Evolutionary conservation across 1,140 invertebrate genomes (phyloP).

Genomic region (Ruditapes philippinarum): DNA sequence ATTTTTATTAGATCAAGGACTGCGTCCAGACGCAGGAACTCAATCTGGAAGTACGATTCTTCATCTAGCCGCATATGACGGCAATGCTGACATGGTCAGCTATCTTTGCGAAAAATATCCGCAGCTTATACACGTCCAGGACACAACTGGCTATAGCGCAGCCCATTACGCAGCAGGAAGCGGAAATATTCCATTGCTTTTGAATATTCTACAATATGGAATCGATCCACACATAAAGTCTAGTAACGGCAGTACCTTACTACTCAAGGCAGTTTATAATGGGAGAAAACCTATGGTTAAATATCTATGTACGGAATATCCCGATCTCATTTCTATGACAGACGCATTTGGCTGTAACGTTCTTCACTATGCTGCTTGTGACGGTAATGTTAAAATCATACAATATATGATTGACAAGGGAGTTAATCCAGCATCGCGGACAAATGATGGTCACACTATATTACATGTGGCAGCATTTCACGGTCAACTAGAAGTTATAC

Average conservation of each 20-base stretch:
- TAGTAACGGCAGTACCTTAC: constrained; percentile 19
- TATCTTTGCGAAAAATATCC: constrained; percentile 34
- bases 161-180: constrained; percentile 51
- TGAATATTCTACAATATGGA: constrained; percentile 22
- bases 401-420: constrained; percentile 5
- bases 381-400: constrained; percentile 13
- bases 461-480: constrained; percentile 54
- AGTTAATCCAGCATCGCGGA: background rate
- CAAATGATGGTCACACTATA: constrained; percentile 39
- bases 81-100: constrained; percentile 17
- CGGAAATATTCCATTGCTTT: constrained; percentile 15
- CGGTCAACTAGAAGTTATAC: background rate
- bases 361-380: constrained; percentile 51
- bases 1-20: constrained; percentile 14
- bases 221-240: constrained; percentile 12
- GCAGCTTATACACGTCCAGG: constrained; percentile 19
- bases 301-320: constrained; percentile 35
- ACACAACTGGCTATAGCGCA: constrained; percentile 40
- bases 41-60: constrained; percentile 16
- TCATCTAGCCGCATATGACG: constrained; percentile 52
- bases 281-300: background rate
- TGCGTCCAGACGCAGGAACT: background rate
- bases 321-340: background rate
- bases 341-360: constrained; percentile 45
- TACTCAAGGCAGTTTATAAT: constrained; percentile 47